phyloP scores from a whole-genome alignment of 2,797 vertebrate species.

The Gobionotothen gibberifrons region DNA sequence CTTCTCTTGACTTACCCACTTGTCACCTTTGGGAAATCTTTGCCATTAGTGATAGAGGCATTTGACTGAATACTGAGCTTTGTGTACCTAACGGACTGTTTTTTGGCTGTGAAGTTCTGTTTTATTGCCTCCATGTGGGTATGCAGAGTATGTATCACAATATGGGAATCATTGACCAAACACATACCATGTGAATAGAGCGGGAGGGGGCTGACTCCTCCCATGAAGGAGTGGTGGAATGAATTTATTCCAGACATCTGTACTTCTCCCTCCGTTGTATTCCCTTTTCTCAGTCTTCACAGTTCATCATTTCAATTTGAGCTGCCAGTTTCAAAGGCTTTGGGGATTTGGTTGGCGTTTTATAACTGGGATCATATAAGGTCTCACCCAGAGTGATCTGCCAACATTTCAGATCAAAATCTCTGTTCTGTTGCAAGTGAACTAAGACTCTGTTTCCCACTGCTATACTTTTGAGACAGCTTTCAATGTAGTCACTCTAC shows the following conservation, averaged over 20 bases:
- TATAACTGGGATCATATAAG: conserved; percentile 20
- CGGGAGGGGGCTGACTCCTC: conserved; percentile 67
- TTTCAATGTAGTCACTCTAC: not conserved
- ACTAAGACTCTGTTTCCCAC: not conserved
- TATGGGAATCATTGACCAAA: conserved; percentile 61
- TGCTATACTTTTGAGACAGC: not conserved
- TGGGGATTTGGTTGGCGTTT: conserved; percentile 47
- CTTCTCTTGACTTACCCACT: conserved; percentile 18
- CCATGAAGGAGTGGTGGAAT: conserved; percentile 58
- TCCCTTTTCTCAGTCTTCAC: conserved; percentile 19
- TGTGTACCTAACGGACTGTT: not conserved
- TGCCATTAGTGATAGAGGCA: not conserved
- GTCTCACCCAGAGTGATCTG: conserved; percentile 6
- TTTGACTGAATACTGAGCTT: not conserved
- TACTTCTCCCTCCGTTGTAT: conserved; percentile 21
- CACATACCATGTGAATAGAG: conserved; percentile 66
- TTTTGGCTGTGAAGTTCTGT: not conserved
- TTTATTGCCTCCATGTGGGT: conserved; percentile 8
- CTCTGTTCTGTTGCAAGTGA: not conserved
- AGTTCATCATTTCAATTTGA: conserved; percentile 38
- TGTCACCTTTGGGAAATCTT: not conserved
- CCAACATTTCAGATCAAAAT: conserved; percentile 1
- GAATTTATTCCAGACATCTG: conserved; percentile 56
- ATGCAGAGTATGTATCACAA: conserved; percentile 35
- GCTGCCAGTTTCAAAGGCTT: conserved; percentile 29